Evolutionary conservation across 64 coral and sea anemone species (phyloP), one percentile per base, ranked within the genome.

Genomic region (Pachyseris speciosa): DNA sequence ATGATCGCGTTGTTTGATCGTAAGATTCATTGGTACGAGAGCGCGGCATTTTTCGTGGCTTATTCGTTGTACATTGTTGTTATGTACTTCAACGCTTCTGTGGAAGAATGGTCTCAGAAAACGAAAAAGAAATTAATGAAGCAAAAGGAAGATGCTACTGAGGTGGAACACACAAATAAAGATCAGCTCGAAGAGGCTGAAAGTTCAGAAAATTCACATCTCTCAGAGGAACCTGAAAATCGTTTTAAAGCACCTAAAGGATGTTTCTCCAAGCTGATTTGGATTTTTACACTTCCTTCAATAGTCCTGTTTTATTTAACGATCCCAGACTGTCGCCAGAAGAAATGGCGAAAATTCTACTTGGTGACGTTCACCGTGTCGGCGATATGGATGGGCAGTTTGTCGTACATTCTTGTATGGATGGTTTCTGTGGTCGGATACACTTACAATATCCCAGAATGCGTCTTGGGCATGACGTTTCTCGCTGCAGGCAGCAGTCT

Each of bases 401-500:
- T 96, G 44, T 96, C 95, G 0, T 96, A 96, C 40, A 57, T 96
- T 5, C 86, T 96, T 1, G 95, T 96, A 0, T 96, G 95, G 95
- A 96, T 96, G 95, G 95, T 96, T 1, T 80, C 90, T 1, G 34
- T 96, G 9, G 84, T 96, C 36, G 95, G 95, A 9, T 96, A 90
- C 70, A 96, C 95, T 29, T 87, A 93, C 20, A 92, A 83, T 60
- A 90, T 96, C 73, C 95, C 95, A 34, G 95, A 96, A 31, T 91
- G 92, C 37, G 84, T 96, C 26, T 86, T 96, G 95, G 95, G 95
- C 0, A 79, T 96, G 17, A 96, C 95, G 12, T 96, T 96, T 53
- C 86, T 96, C 16, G 95, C 95, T 66, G 95, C 95, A 17, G 95
- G 95, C 40, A 96, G 95, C 72, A 96, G 95, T 58, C 86, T 96